phyloP scores from a whole-genome alignment of 1,140 invertebrate genomes.

The Ceratina calcarata region DNA sequence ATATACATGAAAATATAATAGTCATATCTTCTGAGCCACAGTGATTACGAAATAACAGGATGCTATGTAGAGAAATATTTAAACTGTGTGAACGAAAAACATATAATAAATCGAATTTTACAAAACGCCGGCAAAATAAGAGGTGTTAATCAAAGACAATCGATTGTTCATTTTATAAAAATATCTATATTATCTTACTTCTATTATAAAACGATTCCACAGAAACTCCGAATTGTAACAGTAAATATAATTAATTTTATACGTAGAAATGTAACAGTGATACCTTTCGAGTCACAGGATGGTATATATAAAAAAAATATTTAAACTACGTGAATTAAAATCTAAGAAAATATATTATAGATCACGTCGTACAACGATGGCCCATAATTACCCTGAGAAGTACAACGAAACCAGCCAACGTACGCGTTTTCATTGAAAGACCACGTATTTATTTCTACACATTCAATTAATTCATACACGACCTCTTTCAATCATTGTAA shows the following conservation, averaged over 20 bases:
- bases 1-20: no score
- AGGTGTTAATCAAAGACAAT: background rate
- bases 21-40: no score
- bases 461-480: background rate
- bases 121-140: background rate
- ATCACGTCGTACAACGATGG: constrained; percentile 7
- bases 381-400: constrained; percentile 5
- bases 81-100: no score
- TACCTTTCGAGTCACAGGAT: background rate
- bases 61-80: background rate
- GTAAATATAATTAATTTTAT: background rate
- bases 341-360: constrained; percentile 23
- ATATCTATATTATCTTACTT: constrained; percentile 12
- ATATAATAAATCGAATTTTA: background rate
- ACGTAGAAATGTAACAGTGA: background rate
- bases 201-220: constrained; percentile 16
- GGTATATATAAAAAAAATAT: constrained; percentile 16
- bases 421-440: background rate
- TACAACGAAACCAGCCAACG: background rate
- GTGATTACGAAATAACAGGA: background rate
- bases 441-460: background rate
- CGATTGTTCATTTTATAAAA: constrained; percentile 14
- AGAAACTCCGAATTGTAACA: constrained; percentile 17
- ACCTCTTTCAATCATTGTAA: background rate
- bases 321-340: constrained; percentile 23